Evolutionary conservation across 2,113 vertebrate species (phyloP), one percentile per base, ranked within the genome.

Genomic region (Ammodytes dubius): DNA sequence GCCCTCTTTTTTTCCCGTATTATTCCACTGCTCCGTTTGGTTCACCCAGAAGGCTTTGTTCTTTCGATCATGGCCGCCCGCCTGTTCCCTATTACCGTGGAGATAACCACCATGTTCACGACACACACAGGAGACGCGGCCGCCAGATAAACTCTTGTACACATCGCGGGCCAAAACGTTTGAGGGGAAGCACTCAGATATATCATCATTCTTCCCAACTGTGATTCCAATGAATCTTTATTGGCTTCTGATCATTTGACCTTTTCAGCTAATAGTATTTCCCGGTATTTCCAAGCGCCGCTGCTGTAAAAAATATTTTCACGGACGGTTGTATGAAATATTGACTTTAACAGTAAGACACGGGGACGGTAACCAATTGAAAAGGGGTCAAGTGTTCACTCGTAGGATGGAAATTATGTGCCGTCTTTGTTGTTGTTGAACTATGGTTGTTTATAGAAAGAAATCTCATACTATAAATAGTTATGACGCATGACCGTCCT

Each of bases 11-110:
- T 90, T 89, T 81, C 84, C 84, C 45, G 37, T 88, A 88, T 90
- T 76, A 76, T 74, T 90, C 83, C 79, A 74, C 27, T 67, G 70
- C 70, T 52, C 63, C 10, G 71, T 53, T 54, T 3, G 1, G 72
- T 69, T 86, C 56, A 63, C 75, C 68, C 85, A 80, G 70, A 74
- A 88, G 85, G 84, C 88, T 89, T 87, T 82, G 82, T 77, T 87
- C 79, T 87, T 77, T 88, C 83, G 87, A 84, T 84, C 79, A 74
- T 71, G 61, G 77, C 83, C 45, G 72, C 84, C 89, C 45, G 72
- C 84, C 89, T 93, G 88, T 92, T 92, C 75, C 67, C 83, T 86
- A 91, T 93, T 91, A 91, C 88, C 71, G 69, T 86, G 87, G 66
- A 90, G 89, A 92, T 92, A 94, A 93, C 91, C 84, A 81, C 79